phyloP scores from a whole-genome alignment of 2,113 vertebrate species.

The Tragulus kanchil region DNA sequence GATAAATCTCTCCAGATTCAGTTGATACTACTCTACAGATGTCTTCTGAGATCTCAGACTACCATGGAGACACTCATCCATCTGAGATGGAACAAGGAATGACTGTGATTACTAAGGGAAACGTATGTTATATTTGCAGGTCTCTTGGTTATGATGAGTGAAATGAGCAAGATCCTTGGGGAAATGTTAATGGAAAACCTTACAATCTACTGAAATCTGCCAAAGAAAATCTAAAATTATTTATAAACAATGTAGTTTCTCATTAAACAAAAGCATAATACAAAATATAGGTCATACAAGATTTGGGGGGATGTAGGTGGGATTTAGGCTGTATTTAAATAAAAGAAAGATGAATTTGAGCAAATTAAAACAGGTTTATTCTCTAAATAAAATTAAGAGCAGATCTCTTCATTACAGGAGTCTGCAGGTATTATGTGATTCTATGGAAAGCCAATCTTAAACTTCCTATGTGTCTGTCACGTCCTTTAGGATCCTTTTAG shows the following conservation, averaged over 20 bases:
- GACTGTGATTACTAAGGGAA: background rate
- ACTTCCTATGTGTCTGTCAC: background rate
- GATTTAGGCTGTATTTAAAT: background rate
- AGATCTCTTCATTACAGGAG: background rate
- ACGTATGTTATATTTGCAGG: background rate
- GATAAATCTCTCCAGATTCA: background rate
- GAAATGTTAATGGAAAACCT: background rate
- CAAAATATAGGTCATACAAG: background rate
- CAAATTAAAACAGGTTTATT: background rate
- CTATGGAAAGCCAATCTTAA: background rate
- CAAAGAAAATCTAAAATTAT: background rate
- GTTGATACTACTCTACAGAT: background rate
- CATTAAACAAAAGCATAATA: background rate
- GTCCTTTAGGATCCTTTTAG: background rate
- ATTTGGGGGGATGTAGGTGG: rapidly evolving
- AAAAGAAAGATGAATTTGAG: background rate
- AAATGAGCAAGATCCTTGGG: background rate
- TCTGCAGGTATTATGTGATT: background rate
- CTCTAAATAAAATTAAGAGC: background rate
- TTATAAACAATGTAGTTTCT: background rate
- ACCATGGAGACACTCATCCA: background rate
- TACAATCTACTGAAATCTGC: background rate
- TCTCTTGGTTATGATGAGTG: background rate
- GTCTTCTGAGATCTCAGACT: background rate
- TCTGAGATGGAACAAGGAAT: background rate